Conservation (phyloP, 2,888 invertebrate genomes). For the Ecliptopera silaceata region DNA sequence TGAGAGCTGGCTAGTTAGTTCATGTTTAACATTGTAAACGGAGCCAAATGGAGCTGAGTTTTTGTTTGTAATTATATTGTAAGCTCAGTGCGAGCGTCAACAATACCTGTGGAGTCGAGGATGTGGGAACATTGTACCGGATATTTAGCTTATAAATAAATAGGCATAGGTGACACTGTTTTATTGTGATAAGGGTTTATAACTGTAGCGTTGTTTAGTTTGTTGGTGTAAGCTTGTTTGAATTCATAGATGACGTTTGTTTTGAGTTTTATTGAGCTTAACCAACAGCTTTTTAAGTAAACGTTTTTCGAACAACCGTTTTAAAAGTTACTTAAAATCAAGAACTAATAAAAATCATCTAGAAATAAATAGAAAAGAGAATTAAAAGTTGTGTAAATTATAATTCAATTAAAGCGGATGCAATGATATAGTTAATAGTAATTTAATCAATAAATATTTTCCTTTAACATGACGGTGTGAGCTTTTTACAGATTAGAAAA, state of each 20-base stretch:
- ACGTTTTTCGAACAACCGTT: not conserved
- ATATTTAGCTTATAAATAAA: constrained; percentile 65
- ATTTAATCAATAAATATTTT: too few species aligned
- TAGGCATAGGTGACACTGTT: constrained; percentile 46
- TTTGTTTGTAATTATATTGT: constrained; percentile 58
- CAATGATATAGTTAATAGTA: too few species aligned
- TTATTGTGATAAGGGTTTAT: constrained; percentile 48
- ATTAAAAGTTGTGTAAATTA: too few species aligned
- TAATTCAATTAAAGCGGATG: too few species aligned
- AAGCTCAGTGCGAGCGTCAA: constrained; percentile 47
- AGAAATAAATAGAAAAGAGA: too few species aligned
- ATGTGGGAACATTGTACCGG: constrained; percentile 54
- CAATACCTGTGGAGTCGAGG: constrained; percentile 45
- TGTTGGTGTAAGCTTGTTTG: constrained; percentile 4
- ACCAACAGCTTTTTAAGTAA: not conserved
- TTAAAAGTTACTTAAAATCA: too few species aligned
- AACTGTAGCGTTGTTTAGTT: constrained; percentile 27
- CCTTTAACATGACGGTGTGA: too few species aligned
- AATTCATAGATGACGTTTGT: constrained; percentile 4
- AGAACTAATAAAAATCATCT: too few species aligned
- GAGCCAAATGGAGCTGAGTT: constrained; percentile 51
- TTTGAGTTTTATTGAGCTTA: constrained; percentile 6
- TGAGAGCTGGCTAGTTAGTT: constrained; percentile 66
- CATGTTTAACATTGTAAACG: constrained; percentile 69
- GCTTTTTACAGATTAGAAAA: too few species aligned